phyloP scores from a whole-genome alignment of 2,113 vertebrate species.

The Apteryx mantelli region DNA sequence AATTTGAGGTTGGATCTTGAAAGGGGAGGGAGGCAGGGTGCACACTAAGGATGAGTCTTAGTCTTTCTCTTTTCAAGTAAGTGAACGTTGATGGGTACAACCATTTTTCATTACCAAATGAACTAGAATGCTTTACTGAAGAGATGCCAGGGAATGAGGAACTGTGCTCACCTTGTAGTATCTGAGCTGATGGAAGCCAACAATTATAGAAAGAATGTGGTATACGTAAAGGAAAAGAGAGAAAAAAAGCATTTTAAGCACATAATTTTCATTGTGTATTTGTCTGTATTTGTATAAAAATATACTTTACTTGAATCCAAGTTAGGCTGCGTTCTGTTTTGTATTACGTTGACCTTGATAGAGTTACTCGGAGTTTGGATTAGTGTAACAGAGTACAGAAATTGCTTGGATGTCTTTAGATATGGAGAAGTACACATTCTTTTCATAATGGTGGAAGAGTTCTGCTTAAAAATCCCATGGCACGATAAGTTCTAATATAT shows the following conservation, averaged over 20 bases:
- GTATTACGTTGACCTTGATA: conserved; percentile 54
- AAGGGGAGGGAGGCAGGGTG: neutral
- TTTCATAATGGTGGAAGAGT: conserved; percentile 33
- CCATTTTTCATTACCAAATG: neutral
- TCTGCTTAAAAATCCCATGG: conserved; percentile 66
- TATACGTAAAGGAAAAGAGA: neutral
- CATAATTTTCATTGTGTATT: neutral
- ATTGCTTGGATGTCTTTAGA: conserved; percentile 44
- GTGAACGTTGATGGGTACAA: neutral
- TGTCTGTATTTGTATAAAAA: neutral
- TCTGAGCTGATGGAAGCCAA: neutral
- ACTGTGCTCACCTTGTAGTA: neutral
- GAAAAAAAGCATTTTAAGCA: neutral
- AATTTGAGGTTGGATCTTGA: neutral
- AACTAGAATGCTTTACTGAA: neutral
- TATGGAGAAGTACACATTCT: conserved; percentile 40
- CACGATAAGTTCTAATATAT: conserved; percentile 66
- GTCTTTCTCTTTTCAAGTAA: neutral
- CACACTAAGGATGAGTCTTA: neutral
- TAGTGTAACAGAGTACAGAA: conserved; percentile 21
- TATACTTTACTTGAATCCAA: neutral
- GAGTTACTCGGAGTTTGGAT: conserved; percentile 25
- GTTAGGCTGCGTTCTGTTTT: conserved; percentile 20
- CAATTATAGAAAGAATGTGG: neutral
- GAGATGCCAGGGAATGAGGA: neutral